Evolutionary conservation across 2,113 vertebrate genomes (phyloP).

Genomic region (Carassius carassius): DNA sequence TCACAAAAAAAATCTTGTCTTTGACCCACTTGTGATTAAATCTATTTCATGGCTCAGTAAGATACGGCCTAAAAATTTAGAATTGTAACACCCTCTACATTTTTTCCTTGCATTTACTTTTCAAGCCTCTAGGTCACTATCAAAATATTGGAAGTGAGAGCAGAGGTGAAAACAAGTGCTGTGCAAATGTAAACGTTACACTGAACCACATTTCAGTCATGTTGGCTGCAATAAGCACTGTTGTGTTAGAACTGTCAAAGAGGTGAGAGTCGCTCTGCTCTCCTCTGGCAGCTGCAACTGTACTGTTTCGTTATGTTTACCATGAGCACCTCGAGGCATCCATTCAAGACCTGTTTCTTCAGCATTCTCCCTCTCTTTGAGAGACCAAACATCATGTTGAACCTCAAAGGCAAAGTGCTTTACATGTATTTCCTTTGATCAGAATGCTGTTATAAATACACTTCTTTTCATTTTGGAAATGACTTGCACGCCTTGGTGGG

Average conservation of each 20-base stretch:
- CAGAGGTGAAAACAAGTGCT: slow-evolving; percentile 7
- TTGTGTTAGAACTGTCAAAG: slow-evolving; percentile 5
- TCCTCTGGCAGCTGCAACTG: background rate
- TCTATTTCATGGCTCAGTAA: background rate
- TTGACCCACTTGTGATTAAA: background rate
- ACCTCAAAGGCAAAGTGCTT: background rate
- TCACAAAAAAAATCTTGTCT: too few species aligned
- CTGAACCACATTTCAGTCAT: background rate
- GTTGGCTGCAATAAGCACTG: slow-evolving; percentile 3
- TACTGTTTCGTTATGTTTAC: slow-evolving; percentile 27
- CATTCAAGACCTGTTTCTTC: slow-evolving; percentile 1
- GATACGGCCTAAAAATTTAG: background rate
- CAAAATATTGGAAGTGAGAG: background rate
- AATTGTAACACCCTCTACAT: background rate
- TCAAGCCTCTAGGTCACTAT: background rate
- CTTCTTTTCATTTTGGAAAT: background rate
- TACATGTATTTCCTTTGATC: background rate
- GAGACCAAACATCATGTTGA: background rate
- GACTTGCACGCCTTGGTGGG: background rate
- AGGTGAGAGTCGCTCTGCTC: background rate
- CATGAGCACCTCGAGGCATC: background rate
- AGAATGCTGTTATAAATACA: background rate
- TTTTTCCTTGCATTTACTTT: background rate
- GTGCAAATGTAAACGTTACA: background rate
- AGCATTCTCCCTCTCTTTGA: slow-evolving; percentile 11